phyloP scores from a whole-genome alignment of 2,113 vertebrate species.

The Machaerirhynchus nigripectus region DNA sequence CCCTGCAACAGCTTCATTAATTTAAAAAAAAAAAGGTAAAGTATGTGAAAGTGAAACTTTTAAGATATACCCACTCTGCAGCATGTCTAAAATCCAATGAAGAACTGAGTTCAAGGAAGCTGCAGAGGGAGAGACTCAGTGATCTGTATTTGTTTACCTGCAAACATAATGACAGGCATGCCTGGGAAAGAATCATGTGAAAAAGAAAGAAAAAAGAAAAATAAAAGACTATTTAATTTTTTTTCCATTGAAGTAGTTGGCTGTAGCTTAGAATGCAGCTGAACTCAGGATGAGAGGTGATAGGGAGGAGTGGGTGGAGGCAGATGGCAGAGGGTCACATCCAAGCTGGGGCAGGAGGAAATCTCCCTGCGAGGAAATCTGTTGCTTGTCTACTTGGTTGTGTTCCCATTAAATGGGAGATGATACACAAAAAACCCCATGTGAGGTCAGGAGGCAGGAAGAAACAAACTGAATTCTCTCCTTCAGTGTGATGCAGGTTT shows the following conservation, averaged over 20 bases:
- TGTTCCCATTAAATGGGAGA: neutral
- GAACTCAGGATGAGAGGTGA: neutral
- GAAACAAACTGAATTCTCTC: neutral
- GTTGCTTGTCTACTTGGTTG: neutral
- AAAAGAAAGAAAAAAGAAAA: neutral
- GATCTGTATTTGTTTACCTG: neutral
- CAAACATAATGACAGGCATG: neutral
- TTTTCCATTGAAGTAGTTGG: neutral
- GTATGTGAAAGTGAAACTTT: neutral
- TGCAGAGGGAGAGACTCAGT: neutral
- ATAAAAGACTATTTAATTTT: neutral
- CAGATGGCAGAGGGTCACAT: neutral
- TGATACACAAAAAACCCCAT: neutral
- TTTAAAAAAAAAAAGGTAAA: neutral
- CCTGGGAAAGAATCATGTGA: neutral
- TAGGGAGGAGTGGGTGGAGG: neutral
- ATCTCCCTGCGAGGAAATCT: neutral
- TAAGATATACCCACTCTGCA: accelerated
- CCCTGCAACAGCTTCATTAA: neutral
- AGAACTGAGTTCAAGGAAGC: neutral
- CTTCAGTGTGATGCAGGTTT: neutral
- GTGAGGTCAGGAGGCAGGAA: neutral
- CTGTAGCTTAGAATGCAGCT: neutral
- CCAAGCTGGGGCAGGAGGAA: neutral
- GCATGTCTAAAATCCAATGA: neutral